phyloP scores from a whole-genome alignment of 2,797 vertebrate species.

The Gobio occitaniae region DNA sequence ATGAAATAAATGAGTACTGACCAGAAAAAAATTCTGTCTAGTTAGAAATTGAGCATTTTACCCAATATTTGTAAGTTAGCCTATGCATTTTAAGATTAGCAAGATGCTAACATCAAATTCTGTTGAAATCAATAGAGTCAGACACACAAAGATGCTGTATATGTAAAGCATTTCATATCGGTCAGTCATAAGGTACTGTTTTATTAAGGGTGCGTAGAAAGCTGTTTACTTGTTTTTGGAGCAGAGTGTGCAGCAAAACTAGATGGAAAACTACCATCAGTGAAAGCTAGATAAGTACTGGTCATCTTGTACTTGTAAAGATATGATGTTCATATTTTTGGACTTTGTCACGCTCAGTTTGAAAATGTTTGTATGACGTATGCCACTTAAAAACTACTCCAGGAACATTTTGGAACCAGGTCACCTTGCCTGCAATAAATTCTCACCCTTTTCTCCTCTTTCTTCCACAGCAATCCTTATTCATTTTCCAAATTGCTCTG shows the following conservation, averaged over 20 bases:
- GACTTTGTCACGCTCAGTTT: background rate
- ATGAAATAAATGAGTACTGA: background rate
- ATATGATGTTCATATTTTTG: background rate
- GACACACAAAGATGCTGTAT: background rate
- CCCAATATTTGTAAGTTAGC: background rate
- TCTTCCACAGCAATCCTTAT: constrained; percentile 32
- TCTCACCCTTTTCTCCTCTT: constrained; percentile 36
- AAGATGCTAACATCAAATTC: background rate
- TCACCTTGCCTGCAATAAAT: constrained; percentile 32
- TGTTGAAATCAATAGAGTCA: background rate
- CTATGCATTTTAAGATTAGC: background rate
- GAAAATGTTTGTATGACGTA: constrained; percentile 29
- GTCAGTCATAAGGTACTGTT: background rate
- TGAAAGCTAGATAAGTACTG: background rate
- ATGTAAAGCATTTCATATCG: background rate
- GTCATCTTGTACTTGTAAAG: background rate
- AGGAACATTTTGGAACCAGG: constrained; percentile 36
- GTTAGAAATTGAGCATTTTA: background rate
- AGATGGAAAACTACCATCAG: background rate
- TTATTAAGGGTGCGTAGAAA: background rate
- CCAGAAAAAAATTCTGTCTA: background rate
- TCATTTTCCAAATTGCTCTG: constrained; percentile 31
- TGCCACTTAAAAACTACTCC: constrained; percentile 21
- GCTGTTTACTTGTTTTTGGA: background rate
- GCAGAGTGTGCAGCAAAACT: background rate